A percentile compares a stretch with the other conserved stretches of the same genome.
Evolutionary conservation across 2,797 vertebrate species (phyloP).

Genomic region (Parauchenoglanis punctatus): DNA sequence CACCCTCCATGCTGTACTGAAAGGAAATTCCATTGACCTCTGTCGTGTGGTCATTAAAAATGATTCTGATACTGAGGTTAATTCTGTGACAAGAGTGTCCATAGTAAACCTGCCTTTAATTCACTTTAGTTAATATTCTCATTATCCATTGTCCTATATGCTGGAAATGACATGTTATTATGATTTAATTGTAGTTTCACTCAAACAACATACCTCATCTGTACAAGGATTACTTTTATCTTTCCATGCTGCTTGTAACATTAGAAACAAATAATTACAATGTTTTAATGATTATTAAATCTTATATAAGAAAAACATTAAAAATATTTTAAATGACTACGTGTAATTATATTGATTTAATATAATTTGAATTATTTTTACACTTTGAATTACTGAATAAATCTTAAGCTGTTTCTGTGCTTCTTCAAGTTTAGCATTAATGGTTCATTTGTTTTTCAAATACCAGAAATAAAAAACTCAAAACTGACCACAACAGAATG

Average conservation of each 20-base stretch:
- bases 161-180: slow-evolving; percentile 34
- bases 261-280: background rate
- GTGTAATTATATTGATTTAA: background rate
- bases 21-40: too few relatives aligned
- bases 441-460: background rate
- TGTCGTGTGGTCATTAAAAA: too few relatives aligned
- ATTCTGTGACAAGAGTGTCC: background rate
- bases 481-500: background rate
- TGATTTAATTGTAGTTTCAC: slow-evolving; percentile 26
- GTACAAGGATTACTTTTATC: background rate
- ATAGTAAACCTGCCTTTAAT: background rate
- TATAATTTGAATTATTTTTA: background rate
- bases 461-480: background rate
- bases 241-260: background rate
- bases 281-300: background rate
- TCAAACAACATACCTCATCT: slow-evolving; percentile 12
- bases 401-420: background rate
- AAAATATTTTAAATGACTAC: background rate
- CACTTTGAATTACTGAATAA: slow-evolving; percentile 6
- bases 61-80: background rate
- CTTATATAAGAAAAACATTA: too few relatives aligned
- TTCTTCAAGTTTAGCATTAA: background rate
- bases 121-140: background rate
- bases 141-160: background rate
- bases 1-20: too few relatives aligned